These are phyloP conservation scores for Drosophila chauvacae DNA, from an alignment of 1,140 invertebrate genomes.

Conservation along the genomic window DNA sequence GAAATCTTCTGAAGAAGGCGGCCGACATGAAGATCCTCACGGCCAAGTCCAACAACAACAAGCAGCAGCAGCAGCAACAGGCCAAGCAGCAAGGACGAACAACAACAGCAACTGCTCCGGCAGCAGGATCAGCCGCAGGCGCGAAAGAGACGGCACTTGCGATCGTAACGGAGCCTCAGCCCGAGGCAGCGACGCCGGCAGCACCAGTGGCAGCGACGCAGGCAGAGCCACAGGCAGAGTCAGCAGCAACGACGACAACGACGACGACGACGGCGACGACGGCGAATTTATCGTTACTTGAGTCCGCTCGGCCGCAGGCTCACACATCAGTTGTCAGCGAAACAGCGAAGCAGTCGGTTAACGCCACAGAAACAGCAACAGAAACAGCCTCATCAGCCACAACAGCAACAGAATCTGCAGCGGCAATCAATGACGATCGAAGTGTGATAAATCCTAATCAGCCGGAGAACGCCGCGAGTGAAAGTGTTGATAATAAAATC, in stretches of 20 bases:
- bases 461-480: slow-evolving; percentile 61
- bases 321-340: slow-evolving; percentile 81
- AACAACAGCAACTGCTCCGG: slow-evolving; percentile 22
- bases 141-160: slow-evolving; percentile 65
- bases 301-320: slow-evolving; percentile 69
- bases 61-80: slow-evolving; percentile 28
- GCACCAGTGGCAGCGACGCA: slow-evolving; percentile 41
- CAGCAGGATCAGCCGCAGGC: slow-evolving; percentile 49
- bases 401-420: slow-evolving; percentile 21
- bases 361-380: slow-evolving; percentile 31
- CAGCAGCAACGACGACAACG: slow-evolving; percentile 35
- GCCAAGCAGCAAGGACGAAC: slow-evolving; percentile 44
- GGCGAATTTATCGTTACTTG: slow-evolving; percentile 78
- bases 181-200: slow-evolving; percentile 23
- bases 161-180: slow-evolving; percentile 33
- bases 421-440: slow-evolving; percentile 25
- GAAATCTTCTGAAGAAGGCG: slow-evolving; percentile 65
- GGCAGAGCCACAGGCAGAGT: slow-evolving; percentile 10
- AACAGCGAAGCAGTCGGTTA: slow-evolving; percentile 78
- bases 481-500: slow-evolving; percentile 76
- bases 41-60: slow-evolving; percentile 60
- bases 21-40: slow-evolving; percentile 78
- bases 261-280: slow-evolving; percentile 58
- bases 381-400: slow-evolving; percentile 21
- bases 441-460: slow-evolving; percentile 73